These are phyloP conservation scores for Setophaga kirtlandii DNA, from an alignment of 2,113 vertebrate genomes.

Conservation along the genomic window DNA sequence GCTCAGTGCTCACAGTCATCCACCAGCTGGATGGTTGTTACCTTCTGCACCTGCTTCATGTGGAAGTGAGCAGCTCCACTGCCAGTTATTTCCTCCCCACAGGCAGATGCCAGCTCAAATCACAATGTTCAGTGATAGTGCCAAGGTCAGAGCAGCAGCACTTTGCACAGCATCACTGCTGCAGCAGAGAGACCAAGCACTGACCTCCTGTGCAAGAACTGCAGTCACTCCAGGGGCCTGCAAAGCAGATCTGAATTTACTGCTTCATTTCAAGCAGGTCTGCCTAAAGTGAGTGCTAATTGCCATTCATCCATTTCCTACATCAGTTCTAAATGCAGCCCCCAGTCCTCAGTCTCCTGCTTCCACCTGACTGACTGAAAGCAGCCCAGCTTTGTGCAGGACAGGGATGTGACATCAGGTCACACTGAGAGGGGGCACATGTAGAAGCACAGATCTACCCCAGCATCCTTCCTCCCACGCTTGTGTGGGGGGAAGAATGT, in stretches of 20 bases:
- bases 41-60: neutral
- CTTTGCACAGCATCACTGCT: neutral
- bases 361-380: neutral
- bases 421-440: rapidly evolving
- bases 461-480: rapidly evolving
- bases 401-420: neutral
- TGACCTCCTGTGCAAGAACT: neutral
- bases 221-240: neutral
- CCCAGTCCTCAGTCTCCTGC: neutral
- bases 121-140: neutral
- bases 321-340: neutral
- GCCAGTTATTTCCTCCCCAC: neutral
- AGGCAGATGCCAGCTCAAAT: neutral
- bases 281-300: neutral
- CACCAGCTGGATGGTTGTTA: neutral
- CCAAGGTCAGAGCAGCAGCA: neutral
- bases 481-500: neutral
- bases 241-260: neutral
- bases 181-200: neutral
- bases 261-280: neutral
- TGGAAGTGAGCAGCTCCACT: neutral
- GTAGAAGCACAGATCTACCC: neutral
- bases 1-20: neutral
- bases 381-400: neutral
- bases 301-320: neutral